Evolutionary conservation across 2,888 invertebrate genomes (phyloP).

Genomic region (Hyposoter dolosus): DNA sequence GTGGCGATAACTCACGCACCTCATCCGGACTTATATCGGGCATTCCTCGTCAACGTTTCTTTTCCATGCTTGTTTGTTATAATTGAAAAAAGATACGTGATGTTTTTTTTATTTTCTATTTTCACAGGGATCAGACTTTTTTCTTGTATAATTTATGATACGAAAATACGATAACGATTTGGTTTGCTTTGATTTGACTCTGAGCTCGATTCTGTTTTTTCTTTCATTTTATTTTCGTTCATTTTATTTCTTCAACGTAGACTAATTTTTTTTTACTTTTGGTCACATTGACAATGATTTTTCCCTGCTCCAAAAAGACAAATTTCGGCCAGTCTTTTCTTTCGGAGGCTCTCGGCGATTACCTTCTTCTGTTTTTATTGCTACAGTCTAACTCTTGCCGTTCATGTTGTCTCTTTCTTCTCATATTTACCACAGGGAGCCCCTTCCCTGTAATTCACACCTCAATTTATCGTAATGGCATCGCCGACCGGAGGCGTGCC

Average conservation of each 20-base stretch:
- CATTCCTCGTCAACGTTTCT: background rate
- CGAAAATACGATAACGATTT: background rate
- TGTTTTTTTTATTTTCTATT: background rate
- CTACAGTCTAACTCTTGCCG: slow-evolving; percentile 24
- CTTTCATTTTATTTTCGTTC: background rate
- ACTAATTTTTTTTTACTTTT: background rate
- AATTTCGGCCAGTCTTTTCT: slow-evolving; percentile 40
- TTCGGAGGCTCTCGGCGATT: slow-evolving; percentile 1
- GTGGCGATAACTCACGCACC: slow-evolving; percentile 69
- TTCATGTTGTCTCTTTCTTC: slow-evolving; percentile 1
- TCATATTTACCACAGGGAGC: slow-evolving; percentile 36
- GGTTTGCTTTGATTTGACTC: background rate
- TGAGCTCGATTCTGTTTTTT: background rate
- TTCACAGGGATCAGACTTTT: background rate
- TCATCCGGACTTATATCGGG: slow-evolving; percentile 45
- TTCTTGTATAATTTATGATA: background rate
- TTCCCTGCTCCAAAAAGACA: background rate
- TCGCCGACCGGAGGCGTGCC: slow-evolving; percentile 41
- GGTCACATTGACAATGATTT: background rate
- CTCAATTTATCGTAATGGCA: slow-evolving; percentile 55
- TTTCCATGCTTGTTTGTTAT: background rate
- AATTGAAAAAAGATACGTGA: background rate
- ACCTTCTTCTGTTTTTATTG: slow-evolving; percentile 4
- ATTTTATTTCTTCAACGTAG: background rate
- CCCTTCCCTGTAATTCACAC: slow-evolving; percentile 23